phyloP scores from a whole-genome alignment of 2,888 invertebrate genomes.

The Byasa hedistus region DNA sequence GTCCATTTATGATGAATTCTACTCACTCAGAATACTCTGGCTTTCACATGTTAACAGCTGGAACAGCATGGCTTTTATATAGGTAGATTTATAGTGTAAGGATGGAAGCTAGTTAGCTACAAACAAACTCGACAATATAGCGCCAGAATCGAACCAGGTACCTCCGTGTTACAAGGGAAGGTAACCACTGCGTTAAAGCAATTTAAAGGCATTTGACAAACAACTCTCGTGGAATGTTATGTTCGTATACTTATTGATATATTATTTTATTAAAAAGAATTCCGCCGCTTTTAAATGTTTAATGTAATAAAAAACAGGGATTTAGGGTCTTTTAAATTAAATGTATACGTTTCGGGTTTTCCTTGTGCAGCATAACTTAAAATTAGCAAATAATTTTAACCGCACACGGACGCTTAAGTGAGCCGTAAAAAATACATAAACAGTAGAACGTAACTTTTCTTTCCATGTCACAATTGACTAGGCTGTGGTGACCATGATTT shows the following conservation, averaged over 20 bases:
- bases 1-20: too few relatives aligned
- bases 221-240: background rate
- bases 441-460: constrained; percentile 26
- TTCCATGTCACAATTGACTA: constrained; percentile 26
- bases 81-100: too few relatives aligned
- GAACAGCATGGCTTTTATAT: too few relatives aligned
- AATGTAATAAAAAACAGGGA: constrained; percentile 16
- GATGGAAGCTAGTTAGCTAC: too few relatives aligned
- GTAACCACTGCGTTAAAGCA: too few relatives aligned
- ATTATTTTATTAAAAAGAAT: background rate
- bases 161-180: too few relatives aligned
- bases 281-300: background rate
- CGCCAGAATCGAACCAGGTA: too few relatives aligned
- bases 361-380: constrained; percentile 5
- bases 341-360: constrained; percentile 5
- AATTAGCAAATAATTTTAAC: constrained; percentile 18
- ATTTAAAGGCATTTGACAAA: background rate
- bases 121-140: too few relatives aligned
- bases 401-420: constrained; percentile 15
- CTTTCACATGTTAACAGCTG: too few relatives aligned
- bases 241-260: background rate
- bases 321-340: constrained; percentile 16
- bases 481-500: constrained; percentile 9
- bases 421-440: constrained; percentile 25
- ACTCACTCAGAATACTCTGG: too few relatives aligned